phyloP scores from a whole-genome alignment of 2,113 vertebrate species.

The Tachysurus fulvidraco region DNA sequence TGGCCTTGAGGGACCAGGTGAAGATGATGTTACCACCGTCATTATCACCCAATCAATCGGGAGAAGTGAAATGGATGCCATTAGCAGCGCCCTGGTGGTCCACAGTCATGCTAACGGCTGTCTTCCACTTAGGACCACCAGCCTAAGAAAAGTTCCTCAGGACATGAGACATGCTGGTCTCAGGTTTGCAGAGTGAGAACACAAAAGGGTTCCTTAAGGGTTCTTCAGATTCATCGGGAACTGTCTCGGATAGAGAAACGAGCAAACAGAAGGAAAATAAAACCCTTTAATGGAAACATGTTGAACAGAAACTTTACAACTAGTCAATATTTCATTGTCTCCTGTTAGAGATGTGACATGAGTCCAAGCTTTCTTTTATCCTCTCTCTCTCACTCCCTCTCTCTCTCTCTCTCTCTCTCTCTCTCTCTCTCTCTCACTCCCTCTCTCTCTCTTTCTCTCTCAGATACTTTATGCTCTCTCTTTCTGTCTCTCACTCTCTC shows the following conservation, averaged over 20 bases:
- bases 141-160: background rate
- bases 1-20: constrained; percentile 5
- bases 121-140: background rate
- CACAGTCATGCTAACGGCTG: background rate
- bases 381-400: no score
- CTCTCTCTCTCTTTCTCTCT: no score
- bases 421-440: no score
- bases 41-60: constrained; percentile 46
- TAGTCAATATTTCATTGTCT: no score
- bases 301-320: no score
- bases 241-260: background rate
- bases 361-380: no score
- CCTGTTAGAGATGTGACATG: no score
- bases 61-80: constrained; percentile 21
- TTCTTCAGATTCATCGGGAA: background rate
- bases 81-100: constrained; percentile 37
- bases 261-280: background rate
- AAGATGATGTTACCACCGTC: constrained; percentile 37
- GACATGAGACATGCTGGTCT: background rate
- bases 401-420: no score
- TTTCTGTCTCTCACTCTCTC: no score
- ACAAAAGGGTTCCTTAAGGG: background rate
- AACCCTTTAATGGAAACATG: background rate
- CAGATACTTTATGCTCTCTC: no score
- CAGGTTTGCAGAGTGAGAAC: background rate